These are phyloP conservation scores for Chrysemys picta DNA, from an alignment of 2,113 vertebrate genomes.

Conservation along the genomic window DNA sequence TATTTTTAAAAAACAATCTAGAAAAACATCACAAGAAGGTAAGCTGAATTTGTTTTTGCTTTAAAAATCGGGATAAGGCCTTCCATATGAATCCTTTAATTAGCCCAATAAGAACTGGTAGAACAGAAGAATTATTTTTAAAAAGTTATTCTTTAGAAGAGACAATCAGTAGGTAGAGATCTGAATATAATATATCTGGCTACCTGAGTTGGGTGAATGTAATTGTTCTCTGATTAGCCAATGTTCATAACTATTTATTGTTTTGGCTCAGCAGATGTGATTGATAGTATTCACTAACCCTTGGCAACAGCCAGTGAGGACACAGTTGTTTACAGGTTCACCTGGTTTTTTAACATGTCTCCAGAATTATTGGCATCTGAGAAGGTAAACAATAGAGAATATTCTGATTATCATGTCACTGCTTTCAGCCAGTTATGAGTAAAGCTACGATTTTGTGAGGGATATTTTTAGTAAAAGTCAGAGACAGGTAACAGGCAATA, in stretches of 20 bases:
- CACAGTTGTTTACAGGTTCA: not conserved
- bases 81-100: not conserved
- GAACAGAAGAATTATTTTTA: not conserved
- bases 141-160: not conserved
- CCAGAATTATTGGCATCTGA: not conserved
- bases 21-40: not conserved
- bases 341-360: not conserved
- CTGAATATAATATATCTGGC: not conserved
- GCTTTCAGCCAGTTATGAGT: conserved; percentile 56
- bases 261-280: conserved; percentile 7
- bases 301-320: not conserved
- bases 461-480: too few relatives aligned
- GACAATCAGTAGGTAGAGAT: not conserved
- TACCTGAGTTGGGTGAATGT: not conserved
- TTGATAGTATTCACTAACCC: conserved; percentile 8
- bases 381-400: conserved; percentile 40
- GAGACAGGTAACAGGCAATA: too few relatives aligned
- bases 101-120: not conserved
- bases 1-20: not conserved
- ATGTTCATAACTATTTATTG: not conserved
- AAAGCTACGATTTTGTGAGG: too few relatives aligned
- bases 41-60: not conserved
- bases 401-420: conserved; percentile 11
- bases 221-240: not conserved
- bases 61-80: not conserved